Evolutionary conservation across 2,888 invertebrate species (phyloP), one percentile per base, ranked within the genome.

Genomic region (Drosophila pseudotalamancana): DNA sequence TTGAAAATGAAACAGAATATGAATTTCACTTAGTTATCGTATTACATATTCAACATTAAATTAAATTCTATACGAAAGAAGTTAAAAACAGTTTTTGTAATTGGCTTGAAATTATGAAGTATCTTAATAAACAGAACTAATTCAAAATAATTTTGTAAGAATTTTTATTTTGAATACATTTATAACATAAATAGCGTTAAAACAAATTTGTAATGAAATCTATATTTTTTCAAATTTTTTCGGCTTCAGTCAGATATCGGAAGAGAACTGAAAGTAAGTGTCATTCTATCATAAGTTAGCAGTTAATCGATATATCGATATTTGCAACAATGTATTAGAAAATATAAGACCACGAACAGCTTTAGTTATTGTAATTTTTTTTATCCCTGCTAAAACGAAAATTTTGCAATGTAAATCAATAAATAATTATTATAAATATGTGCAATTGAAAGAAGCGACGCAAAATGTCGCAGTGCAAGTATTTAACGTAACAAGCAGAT

Each of bases 401-500:
- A 55, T 50, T 61, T 50, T 68, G 71, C 54, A 53, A 80, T 77
- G 74, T 74, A 67, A 77, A 69, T 51, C 34, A 71, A 51, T 48
- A 21, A 60, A 29, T 12, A 39, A 34, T 43, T 49, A 51, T 35
- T 51, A 53, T 40, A 51, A 45, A 37, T 31, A 69, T 74, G 71
- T 74, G 66, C 71, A 66, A 64, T 57, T 23, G 53, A 37, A 55
- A 40, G 53, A 59, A 43, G 59, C 63, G 57, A 39, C 23, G 40
- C 31, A 55, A 43, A 55, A 53, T 53, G 69, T 59, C 19, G 56
- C 63, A 32, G 35, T 37, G 37, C n/a, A 35, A 34, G 14, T 16
- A 23, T 57, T 42, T 6, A 59, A 62, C 48, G 25, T 18, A 43
- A 43, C 19, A 23, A 12, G 29, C 46, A 40, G 48, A 29, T 34